phyloP scores from a whole-genome alignment of 2,797 vertebrate genomes.

The Lagodon rhomboides region DNA sequence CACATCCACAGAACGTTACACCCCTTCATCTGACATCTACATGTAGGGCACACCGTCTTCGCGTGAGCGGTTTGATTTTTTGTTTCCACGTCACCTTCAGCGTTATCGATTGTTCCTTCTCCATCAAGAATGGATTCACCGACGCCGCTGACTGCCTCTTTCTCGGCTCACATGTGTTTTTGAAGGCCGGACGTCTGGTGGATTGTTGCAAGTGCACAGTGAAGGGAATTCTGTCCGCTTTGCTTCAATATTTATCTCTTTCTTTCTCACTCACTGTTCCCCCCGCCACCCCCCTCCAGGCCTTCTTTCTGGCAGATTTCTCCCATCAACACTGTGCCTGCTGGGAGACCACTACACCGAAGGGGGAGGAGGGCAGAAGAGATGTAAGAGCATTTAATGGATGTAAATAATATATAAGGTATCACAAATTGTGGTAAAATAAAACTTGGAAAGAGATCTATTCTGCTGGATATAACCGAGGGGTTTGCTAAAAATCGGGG shows the following conservation, averaged over 20 bases:
- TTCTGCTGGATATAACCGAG: neutral
- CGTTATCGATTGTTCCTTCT: constrained; percentile 52
- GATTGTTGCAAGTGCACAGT: constrained; percentile 33
- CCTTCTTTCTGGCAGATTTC: constrained; percentile 14
- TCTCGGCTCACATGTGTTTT: constrained; percentile 53
- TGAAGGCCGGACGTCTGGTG: constrained; percentile 43
- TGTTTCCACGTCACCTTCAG: constrained; percentile 55
- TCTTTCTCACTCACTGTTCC: neutral
- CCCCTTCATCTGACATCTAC: constrained; percentile 21
- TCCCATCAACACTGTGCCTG: constrained; percentile 8
- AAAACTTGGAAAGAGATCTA: neutral
- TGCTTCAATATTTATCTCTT: constrained; percentile 22
- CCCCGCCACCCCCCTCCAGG: neutral
- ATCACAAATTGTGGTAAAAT: constrained; percentile 3
- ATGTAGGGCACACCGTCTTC: constrained; percentile 1
- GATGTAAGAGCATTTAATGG: constrained; percentile 10
- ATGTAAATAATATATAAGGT: constrained; percentile 23
- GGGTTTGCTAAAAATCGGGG: neutral
- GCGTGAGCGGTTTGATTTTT: constrained; percentile 45
- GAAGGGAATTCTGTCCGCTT: constrained; percentile 34
- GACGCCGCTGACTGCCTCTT: constrained; percentile 52
- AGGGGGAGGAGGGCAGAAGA: neutral
- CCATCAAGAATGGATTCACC: constrained; percentile 45
- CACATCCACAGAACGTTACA: constrained; percentile 7
- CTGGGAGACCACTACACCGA: neutral